phyloP scores from a whole-genome alignment of 1,140 invertebrate genomes.

The Augochlora pura region DNA sequence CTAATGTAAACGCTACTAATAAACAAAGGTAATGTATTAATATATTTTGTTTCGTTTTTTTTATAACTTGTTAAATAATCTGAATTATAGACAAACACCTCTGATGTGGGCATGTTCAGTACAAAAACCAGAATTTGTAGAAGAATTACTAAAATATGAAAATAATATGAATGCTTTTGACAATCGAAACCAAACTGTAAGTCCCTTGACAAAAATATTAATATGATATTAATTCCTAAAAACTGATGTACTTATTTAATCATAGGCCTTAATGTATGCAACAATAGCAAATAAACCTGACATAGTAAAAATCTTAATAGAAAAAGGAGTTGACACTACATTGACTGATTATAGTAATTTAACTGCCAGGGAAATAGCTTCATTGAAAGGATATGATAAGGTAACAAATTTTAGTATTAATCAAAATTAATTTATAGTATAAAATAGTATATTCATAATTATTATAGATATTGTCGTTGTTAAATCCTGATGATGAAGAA shows the following conservation, averaged over 20 bases:
- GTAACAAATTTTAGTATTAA: slow-evolving; percentile 55
- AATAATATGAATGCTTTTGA: slow-evolving; percentile 81
- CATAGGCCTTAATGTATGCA: slow-evolving; percentile 81
- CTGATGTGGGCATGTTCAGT: slow-evolving; percentile 81
- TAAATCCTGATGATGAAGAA: slow-evolving; percentile 48
- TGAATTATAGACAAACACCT: slow-evolving; percentile 77
- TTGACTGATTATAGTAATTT: slow-evolving; percentile 75
- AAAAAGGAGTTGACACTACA: slow-evolving; percentile 75
- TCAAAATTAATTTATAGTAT: slow-evolving; percentile 13
- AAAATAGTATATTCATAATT: slow-evolving; percentile 38
- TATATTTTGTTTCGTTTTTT: slow-evolving; percentile 18
- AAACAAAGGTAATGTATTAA: slow-evolving; percentile 59
- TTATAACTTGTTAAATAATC: slow-evolving; percentile 18
- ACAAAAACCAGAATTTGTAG: slow-evolving; percentile 75
- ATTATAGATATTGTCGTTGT: slow-evolving; percentile 57
- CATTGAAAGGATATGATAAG: slow-evolving; percentile 75
- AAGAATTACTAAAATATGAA: slow-evolving; percentile 76
- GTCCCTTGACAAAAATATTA: slow-evolving; percentile 20
- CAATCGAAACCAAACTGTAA: slow-evolving; percentile 80
- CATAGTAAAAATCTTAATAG: slow-evolving; percentile 78
- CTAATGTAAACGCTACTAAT: slow-evolving; percentile 67
- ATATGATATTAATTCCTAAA: slow-evolving; percentile 2
- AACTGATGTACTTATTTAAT: slow-evolving; percentile 36
- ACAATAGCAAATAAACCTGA: slow-evolving; percentile 78
- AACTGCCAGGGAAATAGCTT: slow-evolving; percentile 77